phyloP scores from a whole-genome alignment of 2,888 invertebrate species.

The Caenorhabditis becei region DNA sequence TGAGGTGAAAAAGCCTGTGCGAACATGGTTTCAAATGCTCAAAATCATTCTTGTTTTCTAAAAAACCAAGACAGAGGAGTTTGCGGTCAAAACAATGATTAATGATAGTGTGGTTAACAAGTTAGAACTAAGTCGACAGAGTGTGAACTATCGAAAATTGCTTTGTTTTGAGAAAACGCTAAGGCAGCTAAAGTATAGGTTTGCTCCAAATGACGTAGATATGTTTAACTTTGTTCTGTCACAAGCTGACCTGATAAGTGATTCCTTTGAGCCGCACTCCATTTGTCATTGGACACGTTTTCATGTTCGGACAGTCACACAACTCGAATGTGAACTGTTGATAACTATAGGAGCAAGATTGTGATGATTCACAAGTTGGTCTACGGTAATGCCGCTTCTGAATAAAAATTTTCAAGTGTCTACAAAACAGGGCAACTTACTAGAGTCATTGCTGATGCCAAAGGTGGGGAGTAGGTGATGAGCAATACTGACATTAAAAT shows the following conservation, averaged over 20 bases:
- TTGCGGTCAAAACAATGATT: no score
- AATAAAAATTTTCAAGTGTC: neutral
- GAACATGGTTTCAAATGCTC: no score
- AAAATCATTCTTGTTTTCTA: no score
- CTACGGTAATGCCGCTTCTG: conserved; percentile 56
- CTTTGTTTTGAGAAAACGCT: neutral
- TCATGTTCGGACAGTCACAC: conserved; percentile 59
- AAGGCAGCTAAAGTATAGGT: conserved; percentile 5
- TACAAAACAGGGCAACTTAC: conserved; percentile 24
- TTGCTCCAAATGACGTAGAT: conserved; percentile 15
- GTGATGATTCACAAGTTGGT: conserved; percentile 54
- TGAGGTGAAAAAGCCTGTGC: neutral
- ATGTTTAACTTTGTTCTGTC: neutral
- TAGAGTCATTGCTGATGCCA: conserved; percentile 18
- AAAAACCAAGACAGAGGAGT: no score
- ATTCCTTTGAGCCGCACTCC: conserved; percentile 52
- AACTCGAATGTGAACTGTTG: conserved; percentile 54
- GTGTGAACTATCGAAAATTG: no score
- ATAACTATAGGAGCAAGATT: conserved; percentile 62
- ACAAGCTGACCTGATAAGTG: conserved; percentile 54
- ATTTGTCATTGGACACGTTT: conserved; percentile 42
- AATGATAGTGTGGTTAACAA: no score
- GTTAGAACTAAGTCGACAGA: no score
- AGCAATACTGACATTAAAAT: conserved; percentile 6
- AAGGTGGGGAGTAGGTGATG: conserved; percentile 8